Evolutionary conservation across 2,797 vertebrate genomes (phyloP), one percentile per base, ranked within the genome.

Genomic region (Petrocephalus schoutedeni): DNA sequence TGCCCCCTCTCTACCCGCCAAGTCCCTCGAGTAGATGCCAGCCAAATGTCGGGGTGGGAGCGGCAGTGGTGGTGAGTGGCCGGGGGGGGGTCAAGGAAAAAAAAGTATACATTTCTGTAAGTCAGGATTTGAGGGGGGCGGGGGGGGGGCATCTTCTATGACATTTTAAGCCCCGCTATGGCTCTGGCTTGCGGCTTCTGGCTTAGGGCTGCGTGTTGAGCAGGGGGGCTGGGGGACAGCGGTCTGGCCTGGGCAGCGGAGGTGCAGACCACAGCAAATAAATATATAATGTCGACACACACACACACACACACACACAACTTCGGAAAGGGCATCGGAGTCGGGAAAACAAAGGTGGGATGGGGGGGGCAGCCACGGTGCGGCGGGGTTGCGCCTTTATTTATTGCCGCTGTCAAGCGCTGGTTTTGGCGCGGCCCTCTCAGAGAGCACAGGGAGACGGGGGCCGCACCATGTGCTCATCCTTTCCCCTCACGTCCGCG

Each of bases 21-120:
- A 95, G 91, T 96, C 96, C 95, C 95, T 91, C 94, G 95, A 95
- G 93, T 93, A 93, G 96, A 95, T 91, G 93, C 92, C 91, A 90
- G 89, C 90, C 91, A 91, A 87, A 57, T 61, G 74, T 89, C 82
- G 36, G 86, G 10, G 21, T 61, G 21, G 57, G 28, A 28, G 28
- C 28, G 28, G 28, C 28, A 28, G 53, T 5, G 53, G 53, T 9
- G 14, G 58, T 9, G 71, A 53, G 6, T n/a, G 58, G 14, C 21
- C 12, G 21, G 57, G 32, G 41, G 89, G 87, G 16, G 45, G 67
- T 28, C 23, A 32, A n/a, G 16, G 6, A 28, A 21, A 49, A 9
- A 77, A 12, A 57, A n/a, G 71, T 61, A 90, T 88, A 89, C 90
- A 61, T 91, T 91, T 92, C 10, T 74, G 67, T 74, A 74, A 74